Base-by-base conservation (phyloP, 2,113 vertebrate genomes). In the Triplophysa rosa region DNA sequence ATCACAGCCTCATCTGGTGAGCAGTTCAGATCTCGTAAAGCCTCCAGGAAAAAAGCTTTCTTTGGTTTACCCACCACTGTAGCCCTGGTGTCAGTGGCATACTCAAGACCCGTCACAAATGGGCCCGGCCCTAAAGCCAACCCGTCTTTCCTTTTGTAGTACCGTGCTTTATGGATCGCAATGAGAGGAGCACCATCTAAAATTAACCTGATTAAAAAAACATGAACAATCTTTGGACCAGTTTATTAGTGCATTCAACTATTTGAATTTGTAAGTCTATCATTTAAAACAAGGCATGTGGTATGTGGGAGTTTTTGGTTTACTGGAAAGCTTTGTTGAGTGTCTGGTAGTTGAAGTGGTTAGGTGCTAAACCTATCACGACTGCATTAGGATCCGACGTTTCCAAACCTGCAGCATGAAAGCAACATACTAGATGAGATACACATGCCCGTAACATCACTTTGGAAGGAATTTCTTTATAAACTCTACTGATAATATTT, bases 121-220 rank as follows among this genome's bases (percentile, higher is more conserved):
- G 96, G 95, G 6, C 98, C 98, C 0, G 98, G 98, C 12, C 98
- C 98, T 17, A 99, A 90, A 0, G 96, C 94, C 82, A 99, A 85
- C 19, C 96, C 97, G 0, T 98, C 96, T 78, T 94, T 94, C 69
- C 91, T 93, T 86, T 96, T 96, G 89, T 96, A 99, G 85, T 99
- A 99, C 0, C 97, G 92, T 59, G 96, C 96, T 89, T 98, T 99
- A 79, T 99, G 98, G 86, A 99, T 94, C 0, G 97, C 96, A 64
- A 99, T 96, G 69, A 99, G 95, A 61, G 95, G 95, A 0, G 97
- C 97, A 0, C 97, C 97, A 0, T 95, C 90, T 82, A 99, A 88
- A 71, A 96, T 87, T 83, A 99, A 84, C 85, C 97, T 99, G 10
- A 1, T 63, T 67, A 54, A 61, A 0, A 71, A 72, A 74, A 68